Conservation (phyloP, 2,797 vertebrate species). For the Danio tinwini region DNA sequence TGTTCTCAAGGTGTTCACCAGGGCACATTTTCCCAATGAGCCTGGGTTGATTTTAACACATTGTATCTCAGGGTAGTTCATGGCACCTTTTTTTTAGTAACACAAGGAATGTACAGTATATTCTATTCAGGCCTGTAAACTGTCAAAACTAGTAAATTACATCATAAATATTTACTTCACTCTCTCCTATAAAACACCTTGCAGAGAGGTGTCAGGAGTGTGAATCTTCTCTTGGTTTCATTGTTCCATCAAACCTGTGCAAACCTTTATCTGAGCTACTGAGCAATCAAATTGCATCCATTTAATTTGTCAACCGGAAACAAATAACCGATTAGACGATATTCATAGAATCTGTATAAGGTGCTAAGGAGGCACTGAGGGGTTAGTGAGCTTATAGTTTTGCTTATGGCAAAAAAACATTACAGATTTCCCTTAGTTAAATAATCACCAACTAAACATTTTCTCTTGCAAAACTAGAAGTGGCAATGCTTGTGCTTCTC, state of each 20-base stretch:
- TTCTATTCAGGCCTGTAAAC: no score
- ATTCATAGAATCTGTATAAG: conserved; percentile 66
- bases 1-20: no score
- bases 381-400: conserved; percentile 47
- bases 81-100: no score
- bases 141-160: no score
- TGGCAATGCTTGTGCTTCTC: conserved; percentile 26
- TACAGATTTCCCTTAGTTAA: conserved; percentile 51
- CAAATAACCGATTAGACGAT: conserved; percentile 58
- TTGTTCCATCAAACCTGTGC: neutral
- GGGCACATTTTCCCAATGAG: no score
- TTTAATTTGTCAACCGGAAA: neutral
- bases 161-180: neutral
- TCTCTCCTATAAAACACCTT: neutral
- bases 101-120: no score
- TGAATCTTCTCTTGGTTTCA: neutral
- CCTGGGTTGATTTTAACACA: no score
- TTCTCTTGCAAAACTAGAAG: neutral
- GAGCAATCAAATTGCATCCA: neutral
- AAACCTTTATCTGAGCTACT: neutral
- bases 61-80: no score
- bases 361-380: conserved; percentile 50
- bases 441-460: conserved; percentile 24
- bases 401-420: conserved; percentile 63
- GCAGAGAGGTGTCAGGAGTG: neutral